Conservation (phyloP, 2,888 invertebrate genomes). For the Sympetrum striolatum region DNA sequence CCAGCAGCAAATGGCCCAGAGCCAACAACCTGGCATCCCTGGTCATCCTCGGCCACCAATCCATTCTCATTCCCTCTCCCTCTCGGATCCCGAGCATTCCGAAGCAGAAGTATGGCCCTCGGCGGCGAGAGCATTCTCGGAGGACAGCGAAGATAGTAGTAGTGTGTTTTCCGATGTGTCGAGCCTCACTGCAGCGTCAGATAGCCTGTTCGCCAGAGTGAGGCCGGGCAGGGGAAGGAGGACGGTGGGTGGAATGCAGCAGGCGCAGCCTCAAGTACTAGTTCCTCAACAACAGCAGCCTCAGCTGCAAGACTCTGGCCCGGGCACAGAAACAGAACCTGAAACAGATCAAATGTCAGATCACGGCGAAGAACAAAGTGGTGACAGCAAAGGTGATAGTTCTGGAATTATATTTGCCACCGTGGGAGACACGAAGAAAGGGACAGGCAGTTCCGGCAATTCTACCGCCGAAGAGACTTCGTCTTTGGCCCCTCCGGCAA, state of each 20-base stretch:
- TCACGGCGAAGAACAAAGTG: constrained; percentile 61
- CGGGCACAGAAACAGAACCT: constrained; percentile 66
- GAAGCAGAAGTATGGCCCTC: constrained; percentile 71
- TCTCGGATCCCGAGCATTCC: constrained; percentile 54
- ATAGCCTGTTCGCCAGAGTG: constrained; percentile 70
- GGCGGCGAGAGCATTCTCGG: constrained; percentile 66
- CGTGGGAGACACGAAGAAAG: constrained; percentile 75
- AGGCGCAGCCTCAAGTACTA: constrained; percentile 58
- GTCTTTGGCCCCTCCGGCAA: constrained; percentile 58
- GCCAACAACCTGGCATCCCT: constrained; percentile 75
- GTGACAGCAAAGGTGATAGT: constrained; percentile 66
- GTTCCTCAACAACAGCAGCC: constrained; percentile 64
- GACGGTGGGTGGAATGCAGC: constrained; percentile 52
- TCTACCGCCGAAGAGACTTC: constrained; percentile 62
- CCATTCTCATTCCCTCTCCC: constrained; percentile 48
- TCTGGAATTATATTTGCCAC: constrained; percentile 73
- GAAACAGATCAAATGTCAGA: constrained; percentile 63
- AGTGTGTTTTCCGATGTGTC: constrained; percentile 73
- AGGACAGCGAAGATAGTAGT: constrained; percentile 66
- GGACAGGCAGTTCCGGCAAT: constrained; percentile 55
- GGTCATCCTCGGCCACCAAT: constrained; percentile 52
- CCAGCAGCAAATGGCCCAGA: constrained; percentile 61
- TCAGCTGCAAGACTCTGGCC: constrained; percentile 56
- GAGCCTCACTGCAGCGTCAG: constrained; percentile 61
- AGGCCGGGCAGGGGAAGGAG: constrained; percentile 59